phyloP scores from a whole-genome alignment of 2,113 vertebrate genomes.

The Dipodomys spectabilis region DNA sequence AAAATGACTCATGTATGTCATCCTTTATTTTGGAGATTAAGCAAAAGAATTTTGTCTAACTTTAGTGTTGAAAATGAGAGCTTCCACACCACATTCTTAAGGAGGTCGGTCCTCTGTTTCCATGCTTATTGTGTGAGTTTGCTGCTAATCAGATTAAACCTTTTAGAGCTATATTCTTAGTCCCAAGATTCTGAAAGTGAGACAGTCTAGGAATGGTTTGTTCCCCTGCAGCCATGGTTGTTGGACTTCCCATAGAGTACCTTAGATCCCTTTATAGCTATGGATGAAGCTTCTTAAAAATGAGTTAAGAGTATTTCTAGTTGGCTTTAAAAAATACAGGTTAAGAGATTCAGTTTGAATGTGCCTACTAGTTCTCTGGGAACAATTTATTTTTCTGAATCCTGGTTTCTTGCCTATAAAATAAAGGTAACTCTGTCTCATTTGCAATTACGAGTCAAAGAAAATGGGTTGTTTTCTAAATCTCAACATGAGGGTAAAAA shows the following conservation, averaged over 20 bases:
- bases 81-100: constrained; percentile 42
- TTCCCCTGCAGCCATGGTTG: constrained; percentile 57
- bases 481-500: not conserved
- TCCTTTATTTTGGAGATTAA: constrained; percentile 71
- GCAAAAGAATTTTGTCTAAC: constrained; percentile 65
- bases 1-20: constrained; percentile 61
- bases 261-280: constrained; percentile 46
- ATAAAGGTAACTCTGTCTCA: not conserved
- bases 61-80: constrained; percentile 56
- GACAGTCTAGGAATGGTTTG: constrained; percentile 49
- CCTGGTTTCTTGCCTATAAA: constrained; percentile 30
- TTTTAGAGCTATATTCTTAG: constrained; percentile 60
- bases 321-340: constrained; percentile 4
- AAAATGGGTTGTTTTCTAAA: constrained; percentile 11
- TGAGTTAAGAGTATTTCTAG: not conserved
- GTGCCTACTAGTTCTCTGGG: not conserved
- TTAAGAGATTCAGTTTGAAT: not conserved
- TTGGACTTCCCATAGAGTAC: constrained; percentile 53
- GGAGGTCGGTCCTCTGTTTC: constrained; percentile 10
- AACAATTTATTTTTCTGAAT: constrained; percentile 49
- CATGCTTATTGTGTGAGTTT: constrained; percentile 37
- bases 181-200: constrained; percentile 58
- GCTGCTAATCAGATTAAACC: constrained; percentile 74
- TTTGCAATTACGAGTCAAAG: not conserved
- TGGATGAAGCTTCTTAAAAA: constrained; percentile 22